These are phyloP conservation scores for Trichomalopsis sarcophagae DNA, from an alignment of 1,140 invertebrate genomes.

Conservation along the genomic window DNA sequence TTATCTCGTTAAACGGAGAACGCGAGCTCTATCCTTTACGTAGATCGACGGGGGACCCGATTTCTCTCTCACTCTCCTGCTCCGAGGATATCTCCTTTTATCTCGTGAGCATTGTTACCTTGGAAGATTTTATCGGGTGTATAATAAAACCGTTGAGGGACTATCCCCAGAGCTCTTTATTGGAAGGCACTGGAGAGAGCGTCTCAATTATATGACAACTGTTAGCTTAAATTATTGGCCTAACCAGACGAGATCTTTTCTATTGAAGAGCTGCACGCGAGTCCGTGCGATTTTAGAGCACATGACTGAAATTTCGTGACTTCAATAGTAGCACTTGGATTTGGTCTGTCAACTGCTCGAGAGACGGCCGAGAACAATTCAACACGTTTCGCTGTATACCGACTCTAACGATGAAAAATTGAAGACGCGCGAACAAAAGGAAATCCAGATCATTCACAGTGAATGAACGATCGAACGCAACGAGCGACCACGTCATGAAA, in stretches of 20 bases:
- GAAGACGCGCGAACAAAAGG: background rate
- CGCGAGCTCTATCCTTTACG: background rate
- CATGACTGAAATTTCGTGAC: background rate
- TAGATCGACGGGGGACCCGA: background rate
- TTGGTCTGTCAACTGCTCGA: too few relatives aligned
- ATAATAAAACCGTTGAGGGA: conserved; percentile 44
- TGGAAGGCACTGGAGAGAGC: background rate
- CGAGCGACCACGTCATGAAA: background rate
- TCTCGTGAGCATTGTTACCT: conserved; percentile 42
- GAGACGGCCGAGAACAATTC: too few relatives aligned
- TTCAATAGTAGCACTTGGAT: background rate
- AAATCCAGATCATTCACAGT: background rate
- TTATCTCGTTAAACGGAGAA: conserved; percentile 60
- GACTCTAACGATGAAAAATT: background rate
- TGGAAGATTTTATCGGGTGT: conserved; percentile 46
- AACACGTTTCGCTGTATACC: background rate
- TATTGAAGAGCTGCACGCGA: background rate
- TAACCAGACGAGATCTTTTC: background rate
- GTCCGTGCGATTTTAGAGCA: background rate
- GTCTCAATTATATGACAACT: conserved; percentile 49
- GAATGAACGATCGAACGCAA: background rate
- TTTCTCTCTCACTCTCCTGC: background rate
- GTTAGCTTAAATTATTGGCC: conserved; percentile 31
- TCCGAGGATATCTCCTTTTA: conserved; percentile 24
- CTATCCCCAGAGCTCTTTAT: conserved; percentile 2